These are phyloP conservation scores for Melanerpes aurifrons DNA, from an alignment of 2,113 vertebrate genomes.

Conservation along the genomic window DNA sequence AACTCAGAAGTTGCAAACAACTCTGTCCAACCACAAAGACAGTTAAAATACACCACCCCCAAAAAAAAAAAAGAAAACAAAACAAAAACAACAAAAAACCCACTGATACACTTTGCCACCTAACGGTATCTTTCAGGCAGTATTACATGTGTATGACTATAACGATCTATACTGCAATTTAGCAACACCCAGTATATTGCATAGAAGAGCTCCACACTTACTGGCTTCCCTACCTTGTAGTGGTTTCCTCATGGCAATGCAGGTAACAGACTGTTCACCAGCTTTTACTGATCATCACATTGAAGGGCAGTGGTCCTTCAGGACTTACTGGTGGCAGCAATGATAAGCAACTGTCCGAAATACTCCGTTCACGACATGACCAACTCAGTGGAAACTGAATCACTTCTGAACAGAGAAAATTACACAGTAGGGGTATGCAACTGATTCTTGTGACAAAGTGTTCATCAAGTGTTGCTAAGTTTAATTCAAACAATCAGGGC, in stretches of 20 bases:
- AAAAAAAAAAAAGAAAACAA: not conserved
- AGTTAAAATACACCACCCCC: not conserved
- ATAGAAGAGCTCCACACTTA: not conserved
- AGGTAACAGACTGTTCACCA: not conserved
- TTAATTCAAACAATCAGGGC: not conserved
- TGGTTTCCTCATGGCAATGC: accelerated
- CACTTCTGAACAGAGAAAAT: not conserved
- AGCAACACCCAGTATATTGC: not conserved
- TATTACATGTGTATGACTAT: not conserved
- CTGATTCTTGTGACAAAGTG: not conserved
- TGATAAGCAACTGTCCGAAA: not conserved
- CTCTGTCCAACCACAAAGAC: conserved; percentile 23
- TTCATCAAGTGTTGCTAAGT: not conserved
- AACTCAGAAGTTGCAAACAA: conserved; percentile 29
- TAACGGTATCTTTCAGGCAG: not conserved
- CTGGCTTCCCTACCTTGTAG: not conserved
- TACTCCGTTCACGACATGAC: not conserved
- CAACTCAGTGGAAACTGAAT: not conserved
- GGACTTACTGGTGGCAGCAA: not conserved
- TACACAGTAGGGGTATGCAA: not conserved
- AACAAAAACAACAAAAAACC: not conserved
- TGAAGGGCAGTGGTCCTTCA: not conserved
- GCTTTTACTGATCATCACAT: not conserved
- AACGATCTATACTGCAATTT: not conserved
- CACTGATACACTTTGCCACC: not conserved